Base-by-base conservation (phyloP, 2,113 vertebrate species). In the Symphodus melops region DNA sequence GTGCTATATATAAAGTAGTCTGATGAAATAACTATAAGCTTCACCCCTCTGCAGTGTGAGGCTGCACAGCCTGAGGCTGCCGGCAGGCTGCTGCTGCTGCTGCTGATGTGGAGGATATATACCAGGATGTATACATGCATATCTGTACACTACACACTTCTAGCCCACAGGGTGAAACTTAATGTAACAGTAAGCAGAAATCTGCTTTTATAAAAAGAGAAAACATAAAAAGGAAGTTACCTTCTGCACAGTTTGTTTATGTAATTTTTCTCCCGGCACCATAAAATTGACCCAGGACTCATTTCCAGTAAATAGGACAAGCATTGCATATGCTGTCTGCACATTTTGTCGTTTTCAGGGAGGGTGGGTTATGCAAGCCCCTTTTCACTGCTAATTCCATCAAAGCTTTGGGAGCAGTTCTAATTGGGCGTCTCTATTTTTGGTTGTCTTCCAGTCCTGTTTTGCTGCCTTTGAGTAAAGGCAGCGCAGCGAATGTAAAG, bases 401-500 rank as follows among this genome's bases (percentile, higher is more conserved):
- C 92, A 92, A 93, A 93, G 91, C 89, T 88, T 85, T 85, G 86
- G 89, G 89, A 91, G 84, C 81, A 89, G 51, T 86, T 91, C 77
- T 92, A 93, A 92, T 90, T 93, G 90, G 90, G 84, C 86, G 51
- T 91, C 90, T 91, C 91, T 91, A 91, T 92, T 93, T 91, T 89
- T 90, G 90, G 90, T 88, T 75, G 78, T 90, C 88, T 90, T 90
- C 90, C 90, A 91, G 86, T 64, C 84, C 79, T 87, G 87, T 90
- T 92, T 90, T 88, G 78, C 86, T 83, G 90, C 84, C 88, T 90
- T 91, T 87, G 83, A 91, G 88, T 87, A 86, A 72, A 81, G 74
- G 83, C 83, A 86, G 88, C 80, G 75, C 84, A 60, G 83, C 81
- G 76, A 89, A 92, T 87, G 80, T 86, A 88, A 89, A 92, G 89